Base-by-base conservation (phyloP, 2,888 invertebrate genomes). In the Aleiodes alternator region DNA sequence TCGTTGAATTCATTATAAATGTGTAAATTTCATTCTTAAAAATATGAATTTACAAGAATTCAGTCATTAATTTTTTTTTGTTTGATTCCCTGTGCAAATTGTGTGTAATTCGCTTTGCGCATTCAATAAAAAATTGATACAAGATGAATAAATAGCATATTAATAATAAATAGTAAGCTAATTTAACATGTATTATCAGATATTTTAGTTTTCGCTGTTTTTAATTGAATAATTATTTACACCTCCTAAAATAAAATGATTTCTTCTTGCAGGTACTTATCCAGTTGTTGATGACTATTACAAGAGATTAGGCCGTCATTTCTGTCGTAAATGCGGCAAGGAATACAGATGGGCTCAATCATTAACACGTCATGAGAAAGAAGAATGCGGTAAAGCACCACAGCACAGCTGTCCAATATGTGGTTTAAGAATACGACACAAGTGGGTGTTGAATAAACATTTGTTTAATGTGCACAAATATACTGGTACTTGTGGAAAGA, bases 291-390 rank as follows among this genome's bases (percentile, higher is more conserved):
- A 83, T 43, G 83, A 84, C 78, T 87, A 87, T 82, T 87, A 86
- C 84, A 87, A 87, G 78, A 82, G 87, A 69, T 75, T 86, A 53
- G 87, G 88, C 14, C 81, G 83, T 61, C 88, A 89, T 78, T 83
- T 83, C 76, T 91, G 95, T 87, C 92, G 92, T 78, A 92, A 92
- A 81, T 95, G 95, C 87, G 92, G 93, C 85, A 92, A 94, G 87
- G 93, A 93, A 83, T 95, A 95, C 89, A 93, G 94, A 80, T 94
- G 94, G 90, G 94, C 94, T 89, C 94, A 93, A 82, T 94, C 94
- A 31, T 92, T 95, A 83, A 92, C 93, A 85, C 92, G 95, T 83
- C 95, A 95, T 86, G 82, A 89, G 59, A 87, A 88, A 51, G 90
- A 90, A 77, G 91, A 91, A 74, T 91, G 91, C 79, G 90, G 90